Evolutionary conservation across 2,797 vertebrate species (phyloP), one percentile per base, ranked within the genome.

Genomic region (Trichosurus vulpecula): DNA sequence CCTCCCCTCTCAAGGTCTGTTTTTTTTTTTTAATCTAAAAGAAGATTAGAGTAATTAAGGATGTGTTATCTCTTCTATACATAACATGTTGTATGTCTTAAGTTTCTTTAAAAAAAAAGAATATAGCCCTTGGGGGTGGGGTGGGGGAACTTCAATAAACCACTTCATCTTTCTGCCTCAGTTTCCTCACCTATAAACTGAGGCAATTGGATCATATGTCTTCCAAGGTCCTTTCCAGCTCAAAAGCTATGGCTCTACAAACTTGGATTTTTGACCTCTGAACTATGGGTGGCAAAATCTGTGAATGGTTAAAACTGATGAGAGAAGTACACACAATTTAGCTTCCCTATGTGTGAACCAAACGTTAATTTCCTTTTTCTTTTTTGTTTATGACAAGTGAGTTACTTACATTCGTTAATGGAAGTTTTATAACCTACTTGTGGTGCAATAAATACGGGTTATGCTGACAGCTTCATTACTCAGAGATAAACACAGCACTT

Each of bases 381-480:
- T 35, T 41, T 41, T 51, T 41, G 94, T 93, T 96, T 92, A 92
- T 93, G 96, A 96, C 93, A 95, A 92, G 57, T 1, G 41, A 94
- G 94, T 61, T 87, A 66, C 90, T 90, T 93, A n/a, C 5, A 47
- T 61, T 96, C 95, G 95, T 96, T 96, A 97, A 93, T 5, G 89
- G 90, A 92, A 94, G 95, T 93, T 97, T 97, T 95, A 97, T 93
- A 81, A 92, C 90, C 90, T 95, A 94, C 94, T 97, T 94, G 97
- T 92, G 94, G 91, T 55, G 90, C 96, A 96, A 81, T 97, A 96
- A 97, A 97, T 94, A 95, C 54, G 91, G 97, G 95, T 95, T 91
- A 94, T 58, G 22, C 90, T 94, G 96, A 96, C 96, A 97, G 95
- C 94, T 95, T 97, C 89, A 96, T 96, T 93, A 97, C 35, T 6